Base-by-base conservation (phyloP, 2,113 vertebrate genomes). In the Noctilio leporinus region DNA sequence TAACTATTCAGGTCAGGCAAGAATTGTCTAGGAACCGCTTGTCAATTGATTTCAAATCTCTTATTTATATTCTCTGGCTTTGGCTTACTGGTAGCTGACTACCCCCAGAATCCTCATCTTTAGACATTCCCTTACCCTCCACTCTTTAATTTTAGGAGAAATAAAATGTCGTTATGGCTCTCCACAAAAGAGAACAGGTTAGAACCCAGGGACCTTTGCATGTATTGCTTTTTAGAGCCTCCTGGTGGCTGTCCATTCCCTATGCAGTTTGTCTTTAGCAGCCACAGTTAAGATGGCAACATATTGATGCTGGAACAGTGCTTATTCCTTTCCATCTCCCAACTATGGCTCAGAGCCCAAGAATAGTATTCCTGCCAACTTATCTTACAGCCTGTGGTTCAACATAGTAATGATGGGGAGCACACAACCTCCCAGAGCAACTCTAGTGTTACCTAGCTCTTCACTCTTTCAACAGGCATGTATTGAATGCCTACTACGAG, bases 111-210 rank as follows among this genome's bases (percentile, higher is more conserved):
- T 33, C 6, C 26, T 73, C 64, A 20, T n/a, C 24, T 91, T 95
- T 20, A 72, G 51, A 76, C 16, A 65, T 51, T 76, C 19, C 16
- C 33, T 89, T 30, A 87, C 33, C 14, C 14, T 96, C 91, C 53
- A 51, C 55, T 96, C 35, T 19, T 45, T n/a, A 62, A 86, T 78
- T 83, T 93, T 73, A 26, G 69, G 62, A 89, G 88, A 93, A 82
- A 73, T 85, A 59, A 45, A 85, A 51, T 82, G n/a, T 77, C 40
- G 35, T 80, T 49, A 15, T 3, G 80, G 17, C 47, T 87, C 83
- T 75, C 51, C 35, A 62, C 45, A 85, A 83, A 89, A 55, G 24
- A 57, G 77, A 86, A 64, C 35, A 26, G 26, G 20, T 92, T 47
- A 81, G 65, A 87, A 43, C 57, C 12, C 28, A n/a, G 30, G 35